Evolutionary conservation across 2,797 vertebrate species (phyloP).

Genomic region (Borostomias antarcticus): DNA sequence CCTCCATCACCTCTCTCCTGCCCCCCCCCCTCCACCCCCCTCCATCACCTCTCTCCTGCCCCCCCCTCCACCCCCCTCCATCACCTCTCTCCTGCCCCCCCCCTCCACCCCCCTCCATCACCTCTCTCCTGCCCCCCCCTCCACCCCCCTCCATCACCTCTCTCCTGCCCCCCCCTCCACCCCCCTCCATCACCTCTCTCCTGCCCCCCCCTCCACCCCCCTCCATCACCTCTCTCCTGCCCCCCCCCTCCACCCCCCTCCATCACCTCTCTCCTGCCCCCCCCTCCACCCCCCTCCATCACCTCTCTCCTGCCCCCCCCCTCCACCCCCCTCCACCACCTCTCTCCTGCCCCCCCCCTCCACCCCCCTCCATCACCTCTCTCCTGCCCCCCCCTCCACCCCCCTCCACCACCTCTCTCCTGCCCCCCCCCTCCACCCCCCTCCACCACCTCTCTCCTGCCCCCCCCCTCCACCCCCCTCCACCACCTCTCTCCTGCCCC

Average conservation of each 20-base stretch:
- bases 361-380: constrained; percentile 13
- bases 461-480: no score
- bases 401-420: neutral
- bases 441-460: neutral
- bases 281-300: constrained; percentile 39
- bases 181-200: neutral
- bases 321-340: constrained; percentile 40
- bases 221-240: constrained; percentile 39
- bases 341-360: constrained; percentile 40
- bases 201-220: neutral
- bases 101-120: neutral
- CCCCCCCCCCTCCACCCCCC: no score
- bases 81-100: no score
- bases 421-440: constrained; percentile 2
- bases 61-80: neutral
- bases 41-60: no score
- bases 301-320: neutral
- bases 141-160: neutral
- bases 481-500: no score
- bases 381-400: constrained; percentile 28
- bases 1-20: no score
- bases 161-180: neutral
- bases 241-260: constrained; percentile 37
- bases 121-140: neutral
- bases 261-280: constrained; percentile 33